These are phyloP conservation scores for Dasyurus viverrinus DNA, from an alignment of 2,113 vertebrate species.

Conservation along the genomic window DNA sequence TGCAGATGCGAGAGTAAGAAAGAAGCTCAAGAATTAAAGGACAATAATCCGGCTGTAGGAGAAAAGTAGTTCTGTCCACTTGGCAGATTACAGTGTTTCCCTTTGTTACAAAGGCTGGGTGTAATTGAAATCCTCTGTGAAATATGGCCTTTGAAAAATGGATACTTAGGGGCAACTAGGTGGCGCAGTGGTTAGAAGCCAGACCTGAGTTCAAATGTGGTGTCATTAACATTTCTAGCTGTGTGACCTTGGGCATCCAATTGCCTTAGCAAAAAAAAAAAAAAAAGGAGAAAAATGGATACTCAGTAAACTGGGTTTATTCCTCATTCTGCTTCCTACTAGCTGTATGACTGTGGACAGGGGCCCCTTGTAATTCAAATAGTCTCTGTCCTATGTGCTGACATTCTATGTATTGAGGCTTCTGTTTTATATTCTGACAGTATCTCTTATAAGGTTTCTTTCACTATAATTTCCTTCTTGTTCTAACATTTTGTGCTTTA, in stretches of 20 bases:
- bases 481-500: neutral
- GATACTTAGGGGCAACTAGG: neutral
- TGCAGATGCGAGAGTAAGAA: conserved; percentile 75
- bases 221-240: too few species aligned
- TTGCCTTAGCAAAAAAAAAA: too few species aligned
- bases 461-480: neutral
- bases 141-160: conserved; percentile 14
- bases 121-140: conserved; percentile 11
- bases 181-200: too few species aligned
- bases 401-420: neutral
- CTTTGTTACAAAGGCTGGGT: conserved; percentile 34
- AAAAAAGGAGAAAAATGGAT: neutral
- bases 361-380: neutral
- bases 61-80: neutral
- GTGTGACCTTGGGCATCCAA: too few species aligned
- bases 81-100: conserved; percentile 4
- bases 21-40: neutral
- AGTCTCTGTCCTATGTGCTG: neutral
- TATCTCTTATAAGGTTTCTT: neutral
- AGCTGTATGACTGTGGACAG: neutral
- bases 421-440: neutral
- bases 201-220: too few species aligned
- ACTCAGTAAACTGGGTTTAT: neutral
- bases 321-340: neutral
- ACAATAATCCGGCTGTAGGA: neutral